Conservation (phyloP, 2,888 invertebrate species). For the Ypsolopha sequella region DNA sequence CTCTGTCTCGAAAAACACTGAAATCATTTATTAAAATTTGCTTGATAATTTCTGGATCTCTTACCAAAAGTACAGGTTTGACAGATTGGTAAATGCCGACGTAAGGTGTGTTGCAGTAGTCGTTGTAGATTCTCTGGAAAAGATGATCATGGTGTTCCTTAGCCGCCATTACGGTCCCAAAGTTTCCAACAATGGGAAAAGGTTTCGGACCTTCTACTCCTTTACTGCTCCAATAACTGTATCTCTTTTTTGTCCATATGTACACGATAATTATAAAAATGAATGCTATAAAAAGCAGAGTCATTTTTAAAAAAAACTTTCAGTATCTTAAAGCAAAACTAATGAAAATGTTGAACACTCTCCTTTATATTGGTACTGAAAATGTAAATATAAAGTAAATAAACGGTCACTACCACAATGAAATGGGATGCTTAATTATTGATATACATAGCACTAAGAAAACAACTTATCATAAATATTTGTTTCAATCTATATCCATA, state of each 20-base stretch:
- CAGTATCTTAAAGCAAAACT: no score
- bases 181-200: conserved; percentile 17
- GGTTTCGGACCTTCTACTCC: conserved; percentile 16
- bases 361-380: no score
- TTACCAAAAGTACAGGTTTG: conserved; percentile 4
- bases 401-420: no score
- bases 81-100: conserved; percentile 7
- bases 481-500: no score
- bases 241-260: conserved; percentile 9
- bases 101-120: conserved; percentile 6
- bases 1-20: neutral
- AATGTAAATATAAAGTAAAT: no score
- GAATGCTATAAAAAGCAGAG: no score
- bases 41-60: conserved; percentile 7
- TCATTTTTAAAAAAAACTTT: no score
- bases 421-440: no score
- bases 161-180: conserved; percentile 13
- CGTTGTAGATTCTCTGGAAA: neutral
- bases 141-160: conserved; percentile 2
- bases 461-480: no score
- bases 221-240: conserved; percentile 16
- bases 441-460: no score
- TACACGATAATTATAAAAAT: no score
- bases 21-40: conserved; percentile 7
- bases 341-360: no score